phyloP scores from a whole-genome alignment of 1,140 invertebrate species.

The Vanessa tameamea region DNA sequence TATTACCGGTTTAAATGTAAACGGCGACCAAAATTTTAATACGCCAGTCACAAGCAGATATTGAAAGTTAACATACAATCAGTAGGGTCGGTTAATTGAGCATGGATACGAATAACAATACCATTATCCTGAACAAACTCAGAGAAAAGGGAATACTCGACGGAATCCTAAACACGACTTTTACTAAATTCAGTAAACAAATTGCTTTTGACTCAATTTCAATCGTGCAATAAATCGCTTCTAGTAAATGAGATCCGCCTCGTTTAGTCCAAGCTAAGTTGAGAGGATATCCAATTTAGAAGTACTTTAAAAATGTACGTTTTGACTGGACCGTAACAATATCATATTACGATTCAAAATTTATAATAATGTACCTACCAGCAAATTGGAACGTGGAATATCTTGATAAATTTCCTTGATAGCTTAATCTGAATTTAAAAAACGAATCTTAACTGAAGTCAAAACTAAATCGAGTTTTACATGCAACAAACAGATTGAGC shows the following conservation, averaged over 20 bases:
- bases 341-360: too few relatives aligned
- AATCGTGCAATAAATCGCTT: slow-evolving; percentile 25
- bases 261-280: slow-evolving; percentile 8
- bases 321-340: too few relatives aligned
- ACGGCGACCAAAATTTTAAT: neutral
- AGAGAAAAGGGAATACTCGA: slow-evolving; percentile 21
- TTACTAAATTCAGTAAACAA: slow-evolving; percentile 37
- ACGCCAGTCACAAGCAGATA: neutral
- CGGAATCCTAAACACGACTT: slow-evolving; percentile 20
- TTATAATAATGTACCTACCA: too few relatives aligned
- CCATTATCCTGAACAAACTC: slow-evolving; percentile 15
- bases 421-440: too few relatives aligned
- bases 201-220: slow-evolving; percentile 24
- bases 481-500: too few relatives aligned
- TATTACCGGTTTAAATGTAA: too few relatives aligned
- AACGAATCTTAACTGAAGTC: too few relatives aligned
- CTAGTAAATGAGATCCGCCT: slow-evolving; percentile 13
- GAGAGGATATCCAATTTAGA: neutral
- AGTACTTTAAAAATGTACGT: neutral
- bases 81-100: slow-evolving; percentile 14
- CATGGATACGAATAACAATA: slow-evolving; percentile 17
- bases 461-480: too few relatives aligned
- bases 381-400: too few relatives aligned
- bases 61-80: slow-evolving; percentile 18
- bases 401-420: too few relatives aligned